phyloP scores from a whole-genome alignment of 2,797 vertebrate species.

The Betta splendens region DNA sequence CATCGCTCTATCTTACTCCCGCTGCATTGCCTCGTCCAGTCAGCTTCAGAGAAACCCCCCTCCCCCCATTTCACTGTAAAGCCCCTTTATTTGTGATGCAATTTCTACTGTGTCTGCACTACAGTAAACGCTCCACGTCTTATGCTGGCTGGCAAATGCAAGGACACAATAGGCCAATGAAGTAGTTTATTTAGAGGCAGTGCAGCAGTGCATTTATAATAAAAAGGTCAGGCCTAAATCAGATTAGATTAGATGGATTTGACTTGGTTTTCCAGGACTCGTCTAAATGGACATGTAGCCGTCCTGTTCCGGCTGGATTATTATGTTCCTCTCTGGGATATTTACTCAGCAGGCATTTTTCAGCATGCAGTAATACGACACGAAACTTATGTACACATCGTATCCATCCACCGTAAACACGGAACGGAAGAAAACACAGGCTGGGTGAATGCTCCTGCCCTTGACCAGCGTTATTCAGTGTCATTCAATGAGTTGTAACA shows the following conservation, averaged over 20 bases:
- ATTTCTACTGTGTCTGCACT: conserved; percentile 53
- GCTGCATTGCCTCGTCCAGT: conserved; percentile 63
- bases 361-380: conserved; percentile 29
- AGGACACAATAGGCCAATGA: conserved; percentile 13
- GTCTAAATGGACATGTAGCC: background rate
- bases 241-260: conserved; percentile 7
- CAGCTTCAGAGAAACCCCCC: conserved; percentile 54
- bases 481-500: conserved; percentile 13
- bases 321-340: background rate
- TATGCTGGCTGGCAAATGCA: background rate
- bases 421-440: background rate
- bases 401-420: background rate
- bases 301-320: conserved; percentile 2
- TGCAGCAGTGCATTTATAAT: conserved; percentile 5
- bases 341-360: background rate
- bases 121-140: conserved; percentile 23
- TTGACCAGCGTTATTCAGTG: conserved; percentile 1
- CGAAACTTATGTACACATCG: background rate
- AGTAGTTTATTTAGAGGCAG: conserved; percentile 12
- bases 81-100: conserved; percentile 56
- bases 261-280: conserved; percentile 12
- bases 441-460: conserved; percentile 2
- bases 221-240: conserved; percentile 37
- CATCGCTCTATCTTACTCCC: conserved; percentile 53
- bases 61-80: conserved; percentile 44